Percentiles rank a stretch among this genome's conserved stretches.
Evolutionary conservation across 2,888 invertebrate genomes (phyloP).

Genomic region (Ectemnius lituratus): DNA sequence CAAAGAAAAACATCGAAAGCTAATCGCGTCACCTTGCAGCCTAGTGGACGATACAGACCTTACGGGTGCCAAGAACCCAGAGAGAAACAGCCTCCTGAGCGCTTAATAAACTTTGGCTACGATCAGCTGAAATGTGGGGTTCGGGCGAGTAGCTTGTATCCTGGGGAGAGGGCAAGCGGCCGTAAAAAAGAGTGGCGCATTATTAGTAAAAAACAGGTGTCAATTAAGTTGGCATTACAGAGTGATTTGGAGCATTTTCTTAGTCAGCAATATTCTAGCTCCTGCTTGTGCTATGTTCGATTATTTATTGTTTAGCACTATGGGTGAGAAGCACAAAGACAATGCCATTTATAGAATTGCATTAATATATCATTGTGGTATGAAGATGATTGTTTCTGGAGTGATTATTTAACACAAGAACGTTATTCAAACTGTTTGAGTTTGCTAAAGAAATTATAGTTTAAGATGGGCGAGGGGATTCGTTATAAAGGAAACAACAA

Average conservation of each 20-base stretch:
- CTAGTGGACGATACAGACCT: constrained; percentile 83
- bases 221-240: constrained; percentile 16
- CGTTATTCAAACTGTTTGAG: too few relatives aligned
- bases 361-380: too few relatives aligned
- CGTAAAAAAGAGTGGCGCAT: constrained; percentile 68
- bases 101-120: constrained; percentile 89
- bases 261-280: too few relatives aligned
- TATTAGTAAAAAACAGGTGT: constrained; percentile 59
- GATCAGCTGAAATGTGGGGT: constrained; percentile 76
- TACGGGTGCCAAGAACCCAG: constrained; percentile 95
- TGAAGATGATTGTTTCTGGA: too few relatives aligned
- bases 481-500: too few relatives aligned
- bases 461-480: too few relatives aligned
- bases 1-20: too few relatives aligned
- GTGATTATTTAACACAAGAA: too few relatives aligned
- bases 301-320: background rate
- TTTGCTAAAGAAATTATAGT: too few relatives aligned
- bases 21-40: constrained; percentile 61
- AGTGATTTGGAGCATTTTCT: background rate
- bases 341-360: too few relatives aligned
- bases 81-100: constrained; percentile 96
- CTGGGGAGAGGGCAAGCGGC: constrained; percentile 77
- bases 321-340: background rate
- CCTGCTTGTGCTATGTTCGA: too few relatives aligned
- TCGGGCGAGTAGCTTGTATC: constrained; percentile 85